Base-by-base conservation (phyloP, 2,888 invertebrate genomes). In the Andrena bucephala region DNA sequence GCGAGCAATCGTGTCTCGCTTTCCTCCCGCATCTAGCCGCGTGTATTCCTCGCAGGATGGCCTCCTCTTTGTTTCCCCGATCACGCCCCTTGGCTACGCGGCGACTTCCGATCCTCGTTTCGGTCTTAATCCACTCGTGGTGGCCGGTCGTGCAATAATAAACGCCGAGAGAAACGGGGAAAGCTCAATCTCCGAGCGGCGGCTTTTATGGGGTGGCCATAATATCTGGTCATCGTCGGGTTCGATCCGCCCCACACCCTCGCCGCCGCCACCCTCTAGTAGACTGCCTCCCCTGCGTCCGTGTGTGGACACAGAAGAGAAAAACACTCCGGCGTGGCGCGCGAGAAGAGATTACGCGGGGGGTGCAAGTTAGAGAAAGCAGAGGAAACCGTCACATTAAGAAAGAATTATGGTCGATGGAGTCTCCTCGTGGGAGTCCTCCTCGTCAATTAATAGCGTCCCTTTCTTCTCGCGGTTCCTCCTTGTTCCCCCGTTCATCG, bases 91-190 rank as follows among this genome's bases (percentile, higher is more conserved):
- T 60, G 36, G 57, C n/a, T 52, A 42, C 57, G 42, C 59, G 77
- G 83, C 88, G 90, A 93, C 92, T 92, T 92, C 92, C 93, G 92
- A 93, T 91, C 88, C 91, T 86, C 92, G 89, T 91, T 90, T 86
- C 90, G 42, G 86, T 91, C 92, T 91, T 92, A 92, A 93, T 93
- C 91, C 92, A 90, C 90, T 84, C 80, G 83, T 78, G 78, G 69
- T 73, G 82, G 73, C 88, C 89, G 86, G 86, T 77, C 84, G 84
- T 84, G 87, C 87, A 89, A 92, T 91, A 92, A 93, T 91, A 92
- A 93, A 93, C 91, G 89, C 84, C 76, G 67, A 63, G 74, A 69
- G 74, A 69, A 79, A 71, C 74, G 69, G 84, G 86, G 89, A 85
- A 86, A 89, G 91, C 88, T 91, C 93, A 92, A 93, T 93, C 92